Evolutionary conservation across 1,140 invertebrate genomes (phyloP).

Genomic region (Phenacoccus solenopsis): DNA sequence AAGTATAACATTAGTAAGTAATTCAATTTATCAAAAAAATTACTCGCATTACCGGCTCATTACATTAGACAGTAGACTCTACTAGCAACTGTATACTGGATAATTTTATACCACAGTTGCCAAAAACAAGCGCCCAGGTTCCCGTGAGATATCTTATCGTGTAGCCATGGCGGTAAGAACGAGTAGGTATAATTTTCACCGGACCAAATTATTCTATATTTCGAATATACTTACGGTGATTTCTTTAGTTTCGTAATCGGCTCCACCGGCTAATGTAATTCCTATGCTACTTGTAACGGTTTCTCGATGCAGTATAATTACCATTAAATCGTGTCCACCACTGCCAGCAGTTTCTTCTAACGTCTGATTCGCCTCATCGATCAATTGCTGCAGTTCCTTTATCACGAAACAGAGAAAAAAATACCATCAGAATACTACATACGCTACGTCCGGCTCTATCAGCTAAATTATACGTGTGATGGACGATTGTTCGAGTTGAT

Average conservation of each 20-base stretch:
- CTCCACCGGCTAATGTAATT: conserved; percentile 72
- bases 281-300: conserved; percentile 61
- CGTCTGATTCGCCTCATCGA: conserved; percentile 47
- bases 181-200: too few relatives aligned
- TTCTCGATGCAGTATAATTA: conserved; percentile 47
- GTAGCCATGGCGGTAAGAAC: too few relatives aligned
- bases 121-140: not conserved
- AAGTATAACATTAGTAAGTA: too few relatives aligned
- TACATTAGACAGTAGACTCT: too few relatives aligned
- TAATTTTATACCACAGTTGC: not conserved
- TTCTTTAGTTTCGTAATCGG: conserved; percentile 79
- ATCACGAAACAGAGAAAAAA: conserved; percentile 6
- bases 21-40: not conserved
- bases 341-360: conserved; percentile 39
- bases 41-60: not conserved
- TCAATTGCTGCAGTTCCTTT: conserved; percentile 46
- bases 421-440: not conserved
- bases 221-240: conserved; percentile 53
- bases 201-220: not conserved
- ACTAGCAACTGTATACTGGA: not conserved
- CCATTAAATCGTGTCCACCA: conserved; percentile 41
- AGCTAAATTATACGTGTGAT: not conserved
- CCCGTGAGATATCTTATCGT: not conserved
- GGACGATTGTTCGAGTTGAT: not conserved
- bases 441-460: not conserved